A percentile compares a stretch with the other conserved stretches of the same genome.
phyloP scores from a whole-genome alignment of 2,113 vertebrate species.

The Periophthalmodon schlosseri region DNA sequence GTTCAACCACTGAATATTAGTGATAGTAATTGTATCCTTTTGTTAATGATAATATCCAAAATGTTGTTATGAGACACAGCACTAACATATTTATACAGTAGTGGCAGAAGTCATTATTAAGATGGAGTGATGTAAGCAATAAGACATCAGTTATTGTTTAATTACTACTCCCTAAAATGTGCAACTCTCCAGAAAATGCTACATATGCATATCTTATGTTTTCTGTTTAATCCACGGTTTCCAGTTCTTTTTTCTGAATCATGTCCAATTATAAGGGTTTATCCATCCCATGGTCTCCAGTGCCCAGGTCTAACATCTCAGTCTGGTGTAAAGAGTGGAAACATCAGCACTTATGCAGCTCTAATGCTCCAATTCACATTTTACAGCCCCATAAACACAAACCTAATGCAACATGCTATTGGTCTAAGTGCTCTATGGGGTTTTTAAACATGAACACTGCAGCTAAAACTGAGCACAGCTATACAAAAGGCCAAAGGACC shows the following conservation, averaged over 20 bases:
- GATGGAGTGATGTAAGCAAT: no score
- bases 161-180: no score
- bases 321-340: constrained; percentile 55
- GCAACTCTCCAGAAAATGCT: no score
- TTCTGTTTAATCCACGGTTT: no score
- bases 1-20: no score
- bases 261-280: constrained; percentile 16
- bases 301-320: constrained; percentile 41
- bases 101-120: no score
- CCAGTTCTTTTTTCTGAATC: background rate
- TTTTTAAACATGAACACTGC: constrained; percentile 26
- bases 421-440: constrained; percentile 45
- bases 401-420: constrained; percentile 30
- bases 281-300: constrained; percentile 28
- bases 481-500: background rate
- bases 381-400: constrained; percentile 59
- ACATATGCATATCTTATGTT: no score
- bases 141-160: no score
- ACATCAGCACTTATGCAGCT: constrained; percentile 38
- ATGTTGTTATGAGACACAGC: no score
- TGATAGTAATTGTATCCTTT: no score
- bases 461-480: background rate
- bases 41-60: no score
- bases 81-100: no score
- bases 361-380: constrained; percentile 52